Conservation (phyloP, 2,113 vertebrate species). For the Caloenas nicobarica region DNA sequence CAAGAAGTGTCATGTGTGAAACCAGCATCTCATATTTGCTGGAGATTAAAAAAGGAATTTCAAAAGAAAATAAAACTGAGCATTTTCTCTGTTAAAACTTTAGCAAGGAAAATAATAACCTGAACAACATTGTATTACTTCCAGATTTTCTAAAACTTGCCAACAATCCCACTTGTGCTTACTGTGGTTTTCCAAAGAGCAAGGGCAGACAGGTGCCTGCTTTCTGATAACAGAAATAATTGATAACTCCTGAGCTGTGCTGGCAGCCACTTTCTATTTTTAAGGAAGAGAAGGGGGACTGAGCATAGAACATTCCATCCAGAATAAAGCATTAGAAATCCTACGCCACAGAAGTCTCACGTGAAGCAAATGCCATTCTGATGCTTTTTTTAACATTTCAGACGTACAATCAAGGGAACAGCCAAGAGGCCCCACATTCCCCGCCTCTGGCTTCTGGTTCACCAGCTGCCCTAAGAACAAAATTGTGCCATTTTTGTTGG, state of each 20-base stretch:
- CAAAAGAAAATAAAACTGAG: neutral
- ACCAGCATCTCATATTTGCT: neutral
- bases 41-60: neutral
- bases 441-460: neutral
- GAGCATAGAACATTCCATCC: neutral
- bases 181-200: neutral
- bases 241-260: neutral
- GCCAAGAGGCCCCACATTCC: neutral
- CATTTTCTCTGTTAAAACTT: neutral
- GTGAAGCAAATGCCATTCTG: neutral
- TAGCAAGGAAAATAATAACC: neutral
- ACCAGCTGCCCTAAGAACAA: neutral
- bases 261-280: neutral
- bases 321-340: neutral
- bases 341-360: neutral
- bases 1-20: neutral
- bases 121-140: neutral
- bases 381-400: neutral
- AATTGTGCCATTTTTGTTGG: neutral
- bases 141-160: neutral
- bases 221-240: neutral
- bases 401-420: rapidly evolving
- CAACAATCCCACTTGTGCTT: neutral
- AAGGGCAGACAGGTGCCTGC: neutral
- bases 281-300: neutral